Conservation (phyloP, 2,113 vertebrate species). For the Piaya cayana region DNA sequence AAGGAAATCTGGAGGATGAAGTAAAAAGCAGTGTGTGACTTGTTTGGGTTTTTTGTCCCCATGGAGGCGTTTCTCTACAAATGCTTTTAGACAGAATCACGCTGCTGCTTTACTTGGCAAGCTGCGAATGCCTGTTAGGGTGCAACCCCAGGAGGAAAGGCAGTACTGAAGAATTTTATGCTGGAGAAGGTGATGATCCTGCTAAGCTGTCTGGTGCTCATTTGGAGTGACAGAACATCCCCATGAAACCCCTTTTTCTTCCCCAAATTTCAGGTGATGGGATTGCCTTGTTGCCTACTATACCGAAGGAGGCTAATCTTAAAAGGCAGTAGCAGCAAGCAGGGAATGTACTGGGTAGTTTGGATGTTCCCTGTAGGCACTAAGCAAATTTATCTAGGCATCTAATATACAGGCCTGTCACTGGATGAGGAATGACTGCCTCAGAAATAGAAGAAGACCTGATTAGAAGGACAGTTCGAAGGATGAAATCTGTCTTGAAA, state of each 20-base stretch:
- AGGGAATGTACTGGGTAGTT: background rate
- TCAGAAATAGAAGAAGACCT: background rate
- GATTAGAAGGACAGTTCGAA: background rate
- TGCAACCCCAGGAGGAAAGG: background rate
- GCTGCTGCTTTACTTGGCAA: background rate
- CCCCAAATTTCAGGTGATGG: background rate
- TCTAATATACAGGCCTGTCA: background rate
- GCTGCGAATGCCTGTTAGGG: background rate
- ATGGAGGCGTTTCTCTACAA: background rate
- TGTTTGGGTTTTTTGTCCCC: background rate
- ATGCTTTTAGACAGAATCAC: background rate
- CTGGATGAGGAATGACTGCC: background rate
- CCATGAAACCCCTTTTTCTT: background rate
- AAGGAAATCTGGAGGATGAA: background rate
- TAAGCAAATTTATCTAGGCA: background rate
- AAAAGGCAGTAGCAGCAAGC: background rate
- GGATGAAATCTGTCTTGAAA: background rate
- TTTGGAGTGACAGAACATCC: background rate
- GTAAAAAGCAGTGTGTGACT: background rate
- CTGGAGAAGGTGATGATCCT: background rate
- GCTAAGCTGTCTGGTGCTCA: background rate
- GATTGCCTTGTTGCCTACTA: background rate
- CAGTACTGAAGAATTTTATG: background rate
- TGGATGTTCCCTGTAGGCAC: background rate
- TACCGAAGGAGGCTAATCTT: background rate